phyloP scores from a whole-genome alignment of 1,140 invertebrate species.

The Holotrichia oblita region DNA sequence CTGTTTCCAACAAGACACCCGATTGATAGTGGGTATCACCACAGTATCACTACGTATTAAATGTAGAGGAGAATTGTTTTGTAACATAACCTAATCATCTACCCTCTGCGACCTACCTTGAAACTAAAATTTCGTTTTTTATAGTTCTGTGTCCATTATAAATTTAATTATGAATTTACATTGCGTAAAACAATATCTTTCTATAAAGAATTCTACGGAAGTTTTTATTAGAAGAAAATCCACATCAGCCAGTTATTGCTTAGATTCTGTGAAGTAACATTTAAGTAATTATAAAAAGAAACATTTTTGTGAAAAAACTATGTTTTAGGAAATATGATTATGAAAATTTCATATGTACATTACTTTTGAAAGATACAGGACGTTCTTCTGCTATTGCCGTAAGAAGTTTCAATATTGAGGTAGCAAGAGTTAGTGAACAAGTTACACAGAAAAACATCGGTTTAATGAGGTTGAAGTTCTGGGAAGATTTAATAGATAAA shows the following conservation, averaged over 20 bases:
- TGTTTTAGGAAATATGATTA: constrained; percentile 84
- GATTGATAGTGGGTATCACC: too few relatives aligned
- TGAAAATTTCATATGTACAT: constrained; percentile 86
- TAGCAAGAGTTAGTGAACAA: constrained; percentile 78
- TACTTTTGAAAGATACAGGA: constrained; percentile 74
- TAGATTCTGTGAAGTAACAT: constrained; percentile 66
- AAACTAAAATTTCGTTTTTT: too few relatives aligned
- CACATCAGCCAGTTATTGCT: constrained; percentile 64
- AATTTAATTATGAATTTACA: background rate
- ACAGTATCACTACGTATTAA: too few relatives aligned
- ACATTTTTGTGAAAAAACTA: too few relatives aligned
- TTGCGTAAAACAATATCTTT: background rate
- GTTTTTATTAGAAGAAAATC: constrained; percentile 34
- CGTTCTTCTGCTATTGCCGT: constrained; percentile 79
- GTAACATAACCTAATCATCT: too few relatives aligned
- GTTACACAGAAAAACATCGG: constrained; percentile 79
- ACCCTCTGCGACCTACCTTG: too few relatives aligned
- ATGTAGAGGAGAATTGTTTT: too few relatives aligned
- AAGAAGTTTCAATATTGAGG: constrained; percentile 90
- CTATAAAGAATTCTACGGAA: background rate
- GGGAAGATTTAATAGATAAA: constrained; percentile 81
- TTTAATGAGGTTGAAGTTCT: constrained; percentile 85
- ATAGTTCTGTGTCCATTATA: too few relatives aligned
- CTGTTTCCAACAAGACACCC: too few relatives aligned
- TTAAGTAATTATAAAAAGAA: background rate